phyloP scores from a whole-genome alignment of 2,113 vertebrate species.

The Syrrhaptes paradoxus region DNA sequence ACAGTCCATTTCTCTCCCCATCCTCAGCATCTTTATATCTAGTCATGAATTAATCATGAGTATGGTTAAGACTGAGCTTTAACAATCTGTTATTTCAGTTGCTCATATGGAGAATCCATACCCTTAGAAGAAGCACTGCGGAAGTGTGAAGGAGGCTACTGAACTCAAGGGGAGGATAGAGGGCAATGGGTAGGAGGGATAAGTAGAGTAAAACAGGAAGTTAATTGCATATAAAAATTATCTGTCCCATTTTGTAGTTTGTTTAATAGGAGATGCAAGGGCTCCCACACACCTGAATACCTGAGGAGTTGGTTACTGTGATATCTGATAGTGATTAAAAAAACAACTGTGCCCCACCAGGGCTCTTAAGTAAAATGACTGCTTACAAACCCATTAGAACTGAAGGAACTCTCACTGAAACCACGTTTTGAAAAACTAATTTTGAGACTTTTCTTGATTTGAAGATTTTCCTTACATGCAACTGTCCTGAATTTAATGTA shows the following conservation, averaged over 20 bases:
- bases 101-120: conserved; percentile 1
- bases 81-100: conserved; percentile 30
- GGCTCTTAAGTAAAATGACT: conserved; percentile 56
- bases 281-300: conserved; percentile 77
- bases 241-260: conserved; percentile 74
- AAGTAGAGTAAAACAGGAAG: conserved; percentile 62
- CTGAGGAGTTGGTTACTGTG: conserved; percentile 80
- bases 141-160: conserved; percentile 63
- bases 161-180: conserved; percentile 21
- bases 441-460: conserved; percentile 17
- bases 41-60: conserved; percentile 58
- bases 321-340: conserved; percentile 67
- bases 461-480: conserved; percentile 2
- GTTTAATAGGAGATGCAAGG: conserved; percentile 73
- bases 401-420: conserved; percentile 2
- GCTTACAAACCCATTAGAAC: conserved; percentile 19
- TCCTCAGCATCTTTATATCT: conserved; percentile 51
- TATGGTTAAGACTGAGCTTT: conserved; percentile 63
- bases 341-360: conserved; percentile 30
- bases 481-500: not conserved
- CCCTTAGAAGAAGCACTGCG: conserved; percentile 63
- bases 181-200: not conserved
- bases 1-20: conserved; percentile 41
- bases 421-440: conserved; percentile 12
- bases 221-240: conserved; percentile 81